A percentile compares a stretch with the other conserved stretches of the same genome.
phyloP scores from a whole-genome alignment of 1,140 invertebrate genomes.

The Parapsyche elsis region DNA sequence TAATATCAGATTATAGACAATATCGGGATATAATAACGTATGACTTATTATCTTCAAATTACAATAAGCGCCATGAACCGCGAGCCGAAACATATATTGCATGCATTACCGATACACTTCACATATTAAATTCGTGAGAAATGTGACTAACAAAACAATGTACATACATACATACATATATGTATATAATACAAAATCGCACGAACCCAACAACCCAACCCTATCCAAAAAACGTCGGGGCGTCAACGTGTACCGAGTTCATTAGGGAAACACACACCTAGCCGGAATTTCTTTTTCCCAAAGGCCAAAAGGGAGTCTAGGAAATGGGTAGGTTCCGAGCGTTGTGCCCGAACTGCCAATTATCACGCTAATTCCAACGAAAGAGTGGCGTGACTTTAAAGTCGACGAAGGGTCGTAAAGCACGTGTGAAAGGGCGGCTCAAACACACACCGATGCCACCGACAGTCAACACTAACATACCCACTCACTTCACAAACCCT shows the following conservation, averaged over 20 bases:
- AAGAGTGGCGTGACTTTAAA: conserved; percentile 52
- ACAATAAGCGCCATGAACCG: no score
- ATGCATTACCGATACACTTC: no score
- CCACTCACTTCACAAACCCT: not conserved
- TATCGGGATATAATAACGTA: no score
- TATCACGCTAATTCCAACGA: conserved; percentile 48
- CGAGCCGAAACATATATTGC: no score
- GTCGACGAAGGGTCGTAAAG: conserved; percentile 44
- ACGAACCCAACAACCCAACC: no score
- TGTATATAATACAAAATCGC: no score
- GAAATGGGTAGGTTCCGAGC: conserved; percentile 23
- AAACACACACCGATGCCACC: not conserved
- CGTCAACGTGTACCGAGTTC: not conserved
- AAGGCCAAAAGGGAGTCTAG: conserved; percentile 1
- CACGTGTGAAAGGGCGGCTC: conserved; percentile 43
- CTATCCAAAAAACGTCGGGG: no score
- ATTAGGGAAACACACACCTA: not conserved
- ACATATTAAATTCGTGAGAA: no score
- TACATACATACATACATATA: no score
- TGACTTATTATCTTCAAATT: no score
- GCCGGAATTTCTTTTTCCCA: not conserved
- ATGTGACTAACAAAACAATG: no score
- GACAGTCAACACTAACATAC: not conserved
- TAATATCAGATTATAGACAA: no score
- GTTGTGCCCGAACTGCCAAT: conserved; percentile 41